phyloP scores from a whole-genome alignment of 1,140 invertebrate genomes.

The Heliconius hermathena region DNA sequence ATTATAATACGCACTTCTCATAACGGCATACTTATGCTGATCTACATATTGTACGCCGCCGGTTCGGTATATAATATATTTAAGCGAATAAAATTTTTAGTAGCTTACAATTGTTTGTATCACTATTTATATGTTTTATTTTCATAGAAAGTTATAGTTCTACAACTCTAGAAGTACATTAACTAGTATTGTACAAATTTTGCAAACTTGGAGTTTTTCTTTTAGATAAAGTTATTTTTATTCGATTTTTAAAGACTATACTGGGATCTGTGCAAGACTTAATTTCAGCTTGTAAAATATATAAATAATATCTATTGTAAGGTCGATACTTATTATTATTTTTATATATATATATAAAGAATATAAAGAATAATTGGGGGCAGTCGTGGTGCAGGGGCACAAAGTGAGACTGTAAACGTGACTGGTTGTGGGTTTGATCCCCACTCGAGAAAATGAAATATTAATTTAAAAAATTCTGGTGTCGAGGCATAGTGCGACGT shows the following conservation, averaged over 20 bases:
- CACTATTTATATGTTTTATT: not conserved
- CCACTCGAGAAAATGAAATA: too few species aligned
- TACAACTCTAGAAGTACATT: not conserved
- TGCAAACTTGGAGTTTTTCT: not conserved
- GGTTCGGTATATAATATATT: not conserved
- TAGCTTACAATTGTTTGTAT: not conserved
- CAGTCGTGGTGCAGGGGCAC: too few species aligned
- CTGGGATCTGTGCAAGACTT: not conserved
- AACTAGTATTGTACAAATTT: not conserved
- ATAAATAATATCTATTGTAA: not conserved
- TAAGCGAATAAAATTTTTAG: not conserved
- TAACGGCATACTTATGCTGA: slow-evolving; percentile 22
- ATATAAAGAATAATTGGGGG: too few species aligned
- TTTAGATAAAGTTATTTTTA: not conserved
- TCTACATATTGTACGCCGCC: slow-evolving; percentile 14
- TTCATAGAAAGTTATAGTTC: not conserved
- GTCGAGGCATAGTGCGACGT: too few species aligned
- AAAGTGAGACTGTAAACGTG: too few species aligned
- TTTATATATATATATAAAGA: too few species aligned
- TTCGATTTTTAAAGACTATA: not conserved
- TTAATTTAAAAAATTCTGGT: not conserved
- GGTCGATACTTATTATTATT: too few species aligned
- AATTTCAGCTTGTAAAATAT: not conserved
- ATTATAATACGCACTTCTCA: slow-evolving; percentile 7
- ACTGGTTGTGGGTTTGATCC: too few species aligned